Evolutionary conservation across 2,113 vertebrate genomes (phyloP).

Genomic region (Psittacus erithacus): DNA sequence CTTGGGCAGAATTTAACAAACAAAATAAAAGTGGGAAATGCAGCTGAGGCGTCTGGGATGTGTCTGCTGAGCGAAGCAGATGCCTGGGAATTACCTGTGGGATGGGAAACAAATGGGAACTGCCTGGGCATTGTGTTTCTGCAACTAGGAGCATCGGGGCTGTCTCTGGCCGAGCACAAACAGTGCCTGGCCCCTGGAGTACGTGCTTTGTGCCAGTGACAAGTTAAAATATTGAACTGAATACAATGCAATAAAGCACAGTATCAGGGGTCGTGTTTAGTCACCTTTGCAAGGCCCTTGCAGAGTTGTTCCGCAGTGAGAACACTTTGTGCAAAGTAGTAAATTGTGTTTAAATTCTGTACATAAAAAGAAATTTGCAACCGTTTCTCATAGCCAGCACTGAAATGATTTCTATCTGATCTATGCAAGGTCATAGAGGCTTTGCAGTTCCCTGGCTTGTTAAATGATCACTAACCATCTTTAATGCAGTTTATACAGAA

Average conservation of each 20-base stretch:
- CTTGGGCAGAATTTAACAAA: neutral
- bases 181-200: neutral
- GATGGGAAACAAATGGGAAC: neutral
- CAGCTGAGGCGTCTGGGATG: neutral
- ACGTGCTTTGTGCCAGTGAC: rapidly evolving
- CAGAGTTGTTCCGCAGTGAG: neutral
- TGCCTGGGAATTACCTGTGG: neutral
- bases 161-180: rapidly evolving
- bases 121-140: neutral
- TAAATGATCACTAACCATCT: neutral
- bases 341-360: neutral
- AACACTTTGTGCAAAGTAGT: neutral
- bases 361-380: neutral
- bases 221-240: neutral
- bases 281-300: neutral
- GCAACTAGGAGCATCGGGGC: neutral
- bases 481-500: neutral
- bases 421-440: neutral
- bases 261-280: neutral
- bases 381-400: neutral
- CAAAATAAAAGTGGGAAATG: neutral
- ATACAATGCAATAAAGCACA: rapidly evolving
- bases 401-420: neutral
- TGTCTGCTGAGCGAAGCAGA: neutral
- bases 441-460: neutral